Percentiles rank a stretch among this genome's conserved stretches.
Conservation (phyloP, 2,797 vertebrate species). For the Novumbra hubbsi region DNA sequence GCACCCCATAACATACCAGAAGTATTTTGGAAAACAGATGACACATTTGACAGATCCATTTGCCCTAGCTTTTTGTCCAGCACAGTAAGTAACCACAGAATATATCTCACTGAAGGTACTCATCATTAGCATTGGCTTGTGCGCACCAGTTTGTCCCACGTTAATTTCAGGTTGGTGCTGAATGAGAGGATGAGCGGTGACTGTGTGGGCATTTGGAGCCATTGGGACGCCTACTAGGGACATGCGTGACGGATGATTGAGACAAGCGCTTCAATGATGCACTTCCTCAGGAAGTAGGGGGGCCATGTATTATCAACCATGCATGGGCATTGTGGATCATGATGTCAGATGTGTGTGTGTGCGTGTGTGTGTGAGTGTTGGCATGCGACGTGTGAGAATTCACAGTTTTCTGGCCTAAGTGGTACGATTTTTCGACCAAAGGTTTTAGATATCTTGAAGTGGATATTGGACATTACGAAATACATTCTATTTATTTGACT, state of each 20-base stretch:
- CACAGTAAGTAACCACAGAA: neutral
- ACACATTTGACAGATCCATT: too few species aligned
- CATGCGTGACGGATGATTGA: conserved; percentile 69
- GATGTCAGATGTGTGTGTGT: conserved; percentile 41
- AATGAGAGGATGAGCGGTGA: conserved; percentile 13
- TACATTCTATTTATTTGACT: too few species aligned
- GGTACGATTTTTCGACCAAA: conserved; percentile 60
- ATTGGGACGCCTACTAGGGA: conserved; percentile 47
- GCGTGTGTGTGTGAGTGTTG: conserved; percentile 36
- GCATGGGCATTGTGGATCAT: conserved; percentile 53
- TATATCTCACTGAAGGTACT: neutral
- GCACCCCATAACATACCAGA: neutral
- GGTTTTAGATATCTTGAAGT: conserved; percentile 51
- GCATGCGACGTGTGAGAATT: conserved; percentile 54
- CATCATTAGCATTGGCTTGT: neutral
- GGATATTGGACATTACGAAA: too few species aligned
- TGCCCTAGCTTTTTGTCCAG: too few species aligned
- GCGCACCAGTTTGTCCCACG: neutral
- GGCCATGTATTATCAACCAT: conserved; percentile 31
- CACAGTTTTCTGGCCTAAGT: conserved; percentile 61
- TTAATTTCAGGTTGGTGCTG: conserved; percentile 1
- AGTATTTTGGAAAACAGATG: too few species aligned
- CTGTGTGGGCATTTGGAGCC: conserved; percentile 40
- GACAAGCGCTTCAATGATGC: conserved; percentile 63
- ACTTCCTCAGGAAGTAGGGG: conserved; percentile 57